Conservation (phyloP, 2,113 vertebrate species). For the Heterochromis multidens region DNA sequence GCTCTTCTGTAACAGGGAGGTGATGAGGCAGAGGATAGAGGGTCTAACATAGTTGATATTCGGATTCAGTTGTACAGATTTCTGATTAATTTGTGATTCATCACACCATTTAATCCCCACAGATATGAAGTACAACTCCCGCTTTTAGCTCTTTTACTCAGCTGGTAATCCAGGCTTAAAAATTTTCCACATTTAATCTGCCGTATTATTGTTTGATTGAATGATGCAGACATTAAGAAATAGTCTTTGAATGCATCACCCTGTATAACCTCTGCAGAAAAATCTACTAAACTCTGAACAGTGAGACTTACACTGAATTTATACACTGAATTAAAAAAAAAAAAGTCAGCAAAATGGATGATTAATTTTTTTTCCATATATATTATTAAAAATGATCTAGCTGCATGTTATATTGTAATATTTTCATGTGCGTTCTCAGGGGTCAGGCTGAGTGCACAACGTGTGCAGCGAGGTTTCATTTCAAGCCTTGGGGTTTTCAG, state of each 20-base stretch:
- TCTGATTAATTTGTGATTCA: not conserved
- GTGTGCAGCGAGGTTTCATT: constrained; percentile 33
- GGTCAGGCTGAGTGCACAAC: not conserved
- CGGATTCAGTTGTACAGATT: not conserved
- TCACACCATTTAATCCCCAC: not conserved
- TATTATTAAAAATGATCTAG: not conserved
- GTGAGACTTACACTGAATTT: too few species aligned
- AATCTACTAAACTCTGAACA: too few species aligned
- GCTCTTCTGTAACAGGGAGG: not conserved
- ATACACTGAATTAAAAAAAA: too few species aligned
- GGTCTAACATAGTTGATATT: too few species aligned
- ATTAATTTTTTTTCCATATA: not conserved
- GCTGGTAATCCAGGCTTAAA: not conserved
- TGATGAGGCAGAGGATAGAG: not conserved
- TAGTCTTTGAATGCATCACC: too few species aligned
- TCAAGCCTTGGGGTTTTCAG: constrained; percentile 57
- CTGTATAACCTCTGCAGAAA: too few species aligned
- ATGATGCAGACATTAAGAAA: not conserved
- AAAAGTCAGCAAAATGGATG: not conserved
- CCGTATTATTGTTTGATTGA: not conserved
- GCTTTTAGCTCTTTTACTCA: not conserved
- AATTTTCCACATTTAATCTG: not conserved
- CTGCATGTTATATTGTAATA: not conserved
- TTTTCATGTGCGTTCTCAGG: not conserved
- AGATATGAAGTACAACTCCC: not conserved